Percentiles rank a stretch among this genome's conserved stretches.
These are phyloP conservation scores for Caenorhabditis latens DNA, from an alignment of 1,140 invertebrate genomes.

Conservation along the genomic window DNA sequence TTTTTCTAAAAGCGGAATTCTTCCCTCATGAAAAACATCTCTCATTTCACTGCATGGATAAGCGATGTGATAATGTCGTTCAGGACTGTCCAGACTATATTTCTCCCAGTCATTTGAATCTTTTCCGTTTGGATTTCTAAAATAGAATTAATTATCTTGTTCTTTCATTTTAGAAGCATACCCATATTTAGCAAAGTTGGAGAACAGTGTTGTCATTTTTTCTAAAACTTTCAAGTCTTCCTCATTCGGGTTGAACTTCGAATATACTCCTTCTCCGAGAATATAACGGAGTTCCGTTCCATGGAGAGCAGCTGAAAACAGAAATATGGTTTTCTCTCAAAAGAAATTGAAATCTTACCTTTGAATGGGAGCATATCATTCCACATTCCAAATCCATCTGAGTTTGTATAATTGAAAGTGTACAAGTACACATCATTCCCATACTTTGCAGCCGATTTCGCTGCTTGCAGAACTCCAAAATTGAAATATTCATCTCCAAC, in stretches of 20 bases:
- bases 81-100: not conserved
- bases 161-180: too few species aligned
- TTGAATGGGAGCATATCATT: slow-evolving; percentile 52
- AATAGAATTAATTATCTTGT: too few species aligned
- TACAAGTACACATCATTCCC: slow-evolving; percentile 81
- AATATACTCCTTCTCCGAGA: slow-evolving; percentile 66
- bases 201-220: slow-evolving; percentile 61
- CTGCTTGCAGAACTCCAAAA: slow-evolving; percentile 31
- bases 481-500: slow-evolving; percentile 45
- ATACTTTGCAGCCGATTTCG: slow-evolving; percentile 17
- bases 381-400: slow-evolving; percentile 47
- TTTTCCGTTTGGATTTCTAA: slow-evolving; percentile 62
- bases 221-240: slow-evolving; percentile 65
- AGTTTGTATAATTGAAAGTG: slow-evolving; percentile 56
- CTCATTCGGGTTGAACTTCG: slow-evolving; percentile 56
- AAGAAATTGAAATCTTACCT: slow-evolving; percentile 6
- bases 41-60: slow-evolving; percentile 18
- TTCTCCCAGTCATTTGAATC: slow-evolving; percentile 7
- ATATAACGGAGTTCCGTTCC: slow-evolving; percentile 68
- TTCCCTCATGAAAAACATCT: slow-evolving; percentile 49
- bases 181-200: slow-evolving; percentile 72
- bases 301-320: slow-evolving; percentile 68
- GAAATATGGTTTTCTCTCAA: slow-evolving; percentile 15
- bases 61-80: slow-evolving; percentile 47
- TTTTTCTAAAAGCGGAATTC: slow-evolving; percentile 9